These are phyloP conservation scores for Stegodyphus dumicola DNA, from an alignment of 1,140 invertebrate species.

Conservation along the genomic window DNA sequence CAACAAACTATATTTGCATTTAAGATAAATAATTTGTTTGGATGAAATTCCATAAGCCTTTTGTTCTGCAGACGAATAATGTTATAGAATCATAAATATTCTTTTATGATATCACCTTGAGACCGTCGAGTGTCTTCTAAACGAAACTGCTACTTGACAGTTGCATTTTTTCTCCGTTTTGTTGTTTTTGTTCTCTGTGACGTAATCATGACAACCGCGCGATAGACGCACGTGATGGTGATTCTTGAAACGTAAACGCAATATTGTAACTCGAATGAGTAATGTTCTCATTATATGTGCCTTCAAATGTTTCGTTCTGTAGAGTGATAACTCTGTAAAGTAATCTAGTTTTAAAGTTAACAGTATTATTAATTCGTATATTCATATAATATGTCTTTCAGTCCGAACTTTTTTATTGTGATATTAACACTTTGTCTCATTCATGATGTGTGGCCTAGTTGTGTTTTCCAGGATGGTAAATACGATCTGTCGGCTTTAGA, in stretches of 20 bases:
- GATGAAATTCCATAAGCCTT: background rate
- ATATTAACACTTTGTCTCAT: slow-evolving; percentile 28
- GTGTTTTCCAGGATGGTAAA: slow-evolving; percentile 43
- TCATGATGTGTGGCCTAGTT: slow-evolving; percentile 34
- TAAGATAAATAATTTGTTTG: background rate
- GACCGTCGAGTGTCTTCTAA: background rate
- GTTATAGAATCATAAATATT: no score
- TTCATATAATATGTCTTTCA: slow-evolving; percentile 37
- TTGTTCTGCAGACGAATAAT: background rate
- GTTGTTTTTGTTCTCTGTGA: background rate
- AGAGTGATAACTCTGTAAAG: background rate
- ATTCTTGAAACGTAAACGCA: slow-evolving; percentile 29
- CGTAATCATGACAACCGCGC: slow-evolving; percentile 29
- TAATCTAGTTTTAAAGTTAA: background rate
- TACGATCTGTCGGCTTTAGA: slow-evolving; percentile 45
- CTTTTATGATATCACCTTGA: no score
- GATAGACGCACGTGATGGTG: slow-evolving; percentile 24
- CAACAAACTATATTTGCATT: background rate
- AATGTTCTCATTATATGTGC: background rate
- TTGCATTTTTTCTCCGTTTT: background rate
- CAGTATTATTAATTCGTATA: slow-evolving; percentile 6
- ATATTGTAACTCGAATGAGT: background rate
- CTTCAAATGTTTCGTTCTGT: background rate
- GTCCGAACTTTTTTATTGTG: slow-evolving; percentile 14
- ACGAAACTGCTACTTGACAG: background rate